Conservation (phyloP, 2,797 vertebrate genomes). For the Lates japonicus region DNA sequence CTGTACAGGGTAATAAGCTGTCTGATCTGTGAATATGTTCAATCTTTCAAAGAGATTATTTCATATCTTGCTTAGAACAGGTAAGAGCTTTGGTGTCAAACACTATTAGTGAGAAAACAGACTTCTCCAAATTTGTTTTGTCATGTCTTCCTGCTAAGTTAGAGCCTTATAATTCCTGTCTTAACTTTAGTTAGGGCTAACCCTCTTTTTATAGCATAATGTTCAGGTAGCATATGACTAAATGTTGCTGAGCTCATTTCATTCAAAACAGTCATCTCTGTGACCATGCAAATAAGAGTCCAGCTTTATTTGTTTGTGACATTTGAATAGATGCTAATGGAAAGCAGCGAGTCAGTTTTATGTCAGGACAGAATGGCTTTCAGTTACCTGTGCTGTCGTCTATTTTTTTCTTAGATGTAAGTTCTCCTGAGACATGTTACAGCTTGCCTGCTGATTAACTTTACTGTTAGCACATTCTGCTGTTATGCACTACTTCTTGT, state of each 20-base stretch:
- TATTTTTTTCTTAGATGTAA: not conserved
- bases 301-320: constrained; percentile 8
- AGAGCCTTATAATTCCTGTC: not conserved
- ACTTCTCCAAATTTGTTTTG: not conserved
- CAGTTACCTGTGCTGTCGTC: not conserved
- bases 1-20: constrained; percentile 32
- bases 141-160: not conserved
- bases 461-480: not conserved
- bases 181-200: not conserved
- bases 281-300: constrained; percentile 19
- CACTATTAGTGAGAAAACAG: constrained; percentile 15
- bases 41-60: constrained; percentile 55
- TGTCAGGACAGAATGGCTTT: not conserved
- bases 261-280: not conserved
- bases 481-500: not conserved
- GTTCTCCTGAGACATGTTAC: not conserved
- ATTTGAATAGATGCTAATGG: constrained; percentile 30
- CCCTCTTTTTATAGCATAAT: not conserved
- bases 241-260: not conserved
- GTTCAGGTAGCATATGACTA: not conserved
- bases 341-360: not conserved
- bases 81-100: constrained; percentile 25
- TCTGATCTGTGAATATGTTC: constrained; percentile 52
- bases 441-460: constrained; percentile 16
- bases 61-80: constrained; percentile 25